phyloP scores from a whole-genome alignment of 2,888 invertebrate species.

The Chloroclystis v-ata region DNA sequence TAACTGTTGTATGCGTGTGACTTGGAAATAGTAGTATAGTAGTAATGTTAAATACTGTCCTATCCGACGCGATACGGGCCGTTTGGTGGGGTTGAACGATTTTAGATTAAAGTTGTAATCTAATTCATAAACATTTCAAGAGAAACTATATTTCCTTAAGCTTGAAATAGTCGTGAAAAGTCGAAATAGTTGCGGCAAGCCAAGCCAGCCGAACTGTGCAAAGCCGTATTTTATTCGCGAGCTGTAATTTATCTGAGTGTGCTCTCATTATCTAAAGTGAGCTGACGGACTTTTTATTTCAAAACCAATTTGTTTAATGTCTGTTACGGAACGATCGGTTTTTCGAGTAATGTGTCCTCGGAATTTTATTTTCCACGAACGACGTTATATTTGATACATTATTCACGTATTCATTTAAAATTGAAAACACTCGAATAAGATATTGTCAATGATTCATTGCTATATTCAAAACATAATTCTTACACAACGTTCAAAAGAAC shows the following conservation, averaged over 20 bases:
- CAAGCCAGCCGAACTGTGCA: constrained; percentile 9
- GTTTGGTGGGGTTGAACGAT: too few species aligned
- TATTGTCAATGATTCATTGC: too few species aligned
- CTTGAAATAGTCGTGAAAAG: neutral
- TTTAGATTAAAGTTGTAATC: too few species aligned
- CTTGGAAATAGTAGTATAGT: too few species aligned
- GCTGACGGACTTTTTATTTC: constrained; percentile 40
- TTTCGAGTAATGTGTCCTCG: constrained; percentile 13
- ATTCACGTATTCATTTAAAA: neutral
- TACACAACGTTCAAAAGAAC: too few species aligned
- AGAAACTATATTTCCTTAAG: neutral
- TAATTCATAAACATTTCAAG: too few species aligned
- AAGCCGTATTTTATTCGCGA: constrained; percentile 11
- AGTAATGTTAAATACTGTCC: too few species aligned
- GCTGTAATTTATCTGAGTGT: constrained; percentile 20
- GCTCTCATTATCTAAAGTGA: constrained; percentile 44
- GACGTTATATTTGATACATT: neutral
- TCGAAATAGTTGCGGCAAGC: constrained; percentile 13
- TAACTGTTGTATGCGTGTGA: too few species aligned
- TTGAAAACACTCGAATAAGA: too few species aligned
- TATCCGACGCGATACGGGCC: too few species aligned
- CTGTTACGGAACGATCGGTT: constrained; percentile 34
- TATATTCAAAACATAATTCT: too few species aligned
- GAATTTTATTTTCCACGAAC: neutral
- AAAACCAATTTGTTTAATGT: constrained; percentile 52